A percentile compares a stretch with the other conserved stretches of the same genome.
These are phyloP conservation scores for Heteronetta atricapilla DNA, from an alignment of 2,113 vertebrate genomes.

Conservation along the genomic window DNA sequence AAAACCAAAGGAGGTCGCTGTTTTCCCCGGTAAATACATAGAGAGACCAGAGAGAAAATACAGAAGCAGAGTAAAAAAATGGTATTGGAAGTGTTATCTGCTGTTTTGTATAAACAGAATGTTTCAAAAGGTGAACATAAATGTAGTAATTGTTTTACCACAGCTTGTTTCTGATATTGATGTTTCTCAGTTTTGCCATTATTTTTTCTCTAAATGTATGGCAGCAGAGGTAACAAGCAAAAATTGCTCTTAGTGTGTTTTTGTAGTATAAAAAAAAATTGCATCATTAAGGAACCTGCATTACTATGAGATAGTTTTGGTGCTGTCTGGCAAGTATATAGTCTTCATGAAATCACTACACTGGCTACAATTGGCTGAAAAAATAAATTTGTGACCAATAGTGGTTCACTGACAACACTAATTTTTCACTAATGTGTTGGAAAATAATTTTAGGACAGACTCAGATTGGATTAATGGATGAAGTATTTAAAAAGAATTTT, in stretches of 20 bases:
- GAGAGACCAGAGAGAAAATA: neutral
- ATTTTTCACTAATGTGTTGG: neutral
- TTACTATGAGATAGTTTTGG: neutral
- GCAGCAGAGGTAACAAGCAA: neutral
- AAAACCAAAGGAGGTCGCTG: slow-evolving; percentile 18
- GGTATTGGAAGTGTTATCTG: neutral
- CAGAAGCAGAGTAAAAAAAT: rapidly evolving
- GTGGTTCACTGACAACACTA: neutral
- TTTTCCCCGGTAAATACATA: neutral
- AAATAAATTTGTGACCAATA: neutral
- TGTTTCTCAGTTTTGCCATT: neutral
- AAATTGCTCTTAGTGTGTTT: neutral
- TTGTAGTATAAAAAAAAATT: neutral
- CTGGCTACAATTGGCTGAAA: neutral
- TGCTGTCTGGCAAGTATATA: neutral
- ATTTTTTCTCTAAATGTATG: neutral
- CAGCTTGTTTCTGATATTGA: neutral
- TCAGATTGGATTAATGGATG: neutral
- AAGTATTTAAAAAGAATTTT: neutral
- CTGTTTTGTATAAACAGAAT: neutral
- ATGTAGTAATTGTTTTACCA: neutral
- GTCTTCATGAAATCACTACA: neutral
- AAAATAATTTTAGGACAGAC: neutral
- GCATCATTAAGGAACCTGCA: neutral
- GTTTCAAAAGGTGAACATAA: neutral